Percentiles rank a stretch among this genome's conserved stretches.
phyloP scores from a whole-genome alignment of 2,113 vertebrate species.

The Thalassarche chlororhynchos region DNA sequence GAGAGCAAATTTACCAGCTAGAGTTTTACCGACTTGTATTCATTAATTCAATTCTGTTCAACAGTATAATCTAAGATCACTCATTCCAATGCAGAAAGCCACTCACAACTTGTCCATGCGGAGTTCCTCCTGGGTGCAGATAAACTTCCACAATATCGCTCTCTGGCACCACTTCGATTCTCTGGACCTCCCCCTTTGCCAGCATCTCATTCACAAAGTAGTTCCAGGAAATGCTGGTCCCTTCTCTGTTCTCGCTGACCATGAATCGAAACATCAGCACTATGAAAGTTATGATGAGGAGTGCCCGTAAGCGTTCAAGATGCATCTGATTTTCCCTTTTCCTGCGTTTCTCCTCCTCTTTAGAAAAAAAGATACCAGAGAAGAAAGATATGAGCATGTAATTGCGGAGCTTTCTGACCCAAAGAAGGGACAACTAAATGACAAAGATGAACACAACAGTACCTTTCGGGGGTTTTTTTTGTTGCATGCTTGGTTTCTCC shows the following conservation, averaged over 20 bases:
- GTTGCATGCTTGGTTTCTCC: not conserved
- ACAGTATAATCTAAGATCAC: not conserved
- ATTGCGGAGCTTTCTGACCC: not conserved
- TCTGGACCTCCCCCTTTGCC: conserved; percentile 94
- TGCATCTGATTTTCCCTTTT: conserved; percentile 90
- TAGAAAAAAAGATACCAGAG: not conserved
- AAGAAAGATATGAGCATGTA: not conserved
- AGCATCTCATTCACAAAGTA: conserved; percentile 97
- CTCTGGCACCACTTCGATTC: conserved; percentile 91
- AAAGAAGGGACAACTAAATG: not conserved
- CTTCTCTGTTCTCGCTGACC: conserved; percentile 71
- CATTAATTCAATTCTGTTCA: not conserved
- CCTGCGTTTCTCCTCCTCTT: conserved; percentile 88
- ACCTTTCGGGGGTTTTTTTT: accelerated
- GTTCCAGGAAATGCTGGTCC: conserved; percentile 91
- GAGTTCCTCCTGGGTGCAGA: conserved; percentile 89
- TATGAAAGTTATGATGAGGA: conserved; percentile 81
- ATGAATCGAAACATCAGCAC: conserved; percentile 83
- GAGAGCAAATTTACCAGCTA: not conserved
- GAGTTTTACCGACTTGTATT: not conserved
- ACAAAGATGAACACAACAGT: not conserved
- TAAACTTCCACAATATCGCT: conserved; percentile 91
- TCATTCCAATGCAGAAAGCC: not conserved
- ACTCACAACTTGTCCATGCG: conserved; percentile 91
- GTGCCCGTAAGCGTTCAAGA: conserved; percentile 83